These are phyloP conservation scores for Timandra comae DNA, from an alignment of 2,888 invertebrate genomes.

Conservation along the genomic window DNA sequence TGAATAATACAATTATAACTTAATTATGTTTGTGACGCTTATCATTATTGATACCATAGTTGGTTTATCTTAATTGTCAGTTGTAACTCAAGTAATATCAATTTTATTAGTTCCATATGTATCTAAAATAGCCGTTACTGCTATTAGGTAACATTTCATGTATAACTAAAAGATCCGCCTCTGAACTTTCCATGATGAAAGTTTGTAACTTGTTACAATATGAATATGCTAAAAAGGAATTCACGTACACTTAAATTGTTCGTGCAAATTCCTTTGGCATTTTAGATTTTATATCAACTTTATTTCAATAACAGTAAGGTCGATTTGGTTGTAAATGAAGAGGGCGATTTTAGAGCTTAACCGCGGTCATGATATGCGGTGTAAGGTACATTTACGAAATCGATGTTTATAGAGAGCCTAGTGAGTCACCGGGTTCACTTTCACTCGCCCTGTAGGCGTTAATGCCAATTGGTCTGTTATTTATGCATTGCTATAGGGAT, in stretches of 20 bases:
- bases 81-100: no score
- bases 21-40: no score
- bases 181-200: constrained; percentile 49
- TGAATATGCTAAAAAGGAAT: constrained; percentile 45
- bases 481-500: constrained; percentile 2
- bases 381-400: constrained; percentile 30
- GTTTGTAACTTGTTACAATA: constrained; percentile 36
- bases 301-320: constrained; percentile 14
- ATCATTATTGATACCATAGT: no score
- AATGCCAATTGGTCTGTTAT: no score
- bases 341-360: constrained; percentile 9
- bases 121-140: no score
- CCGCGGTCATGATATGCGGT: constrained; percentile 17
- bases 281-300: constrained; percentile 7
- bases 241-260: constrained; percentile 19
- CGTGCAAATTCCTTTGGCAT: constrained; percentile 9
- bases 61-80: no score
- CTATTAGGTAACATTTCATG: no score
- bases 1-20: no score
- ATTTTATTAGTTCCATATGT: no score
- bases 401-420: constrained; percentile 49
- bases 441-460: constrained; percentile 46
- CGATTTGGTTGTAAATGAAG: constrained; percentile 3
- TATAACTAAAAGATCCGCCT: constrained; percentile 26
- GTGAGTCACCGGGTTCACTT: constrained; percentile 63